Base-by-base conservation (phyloP, 2,888 invertebrate genomes). In the Eupithecia inturbata region DNA sequence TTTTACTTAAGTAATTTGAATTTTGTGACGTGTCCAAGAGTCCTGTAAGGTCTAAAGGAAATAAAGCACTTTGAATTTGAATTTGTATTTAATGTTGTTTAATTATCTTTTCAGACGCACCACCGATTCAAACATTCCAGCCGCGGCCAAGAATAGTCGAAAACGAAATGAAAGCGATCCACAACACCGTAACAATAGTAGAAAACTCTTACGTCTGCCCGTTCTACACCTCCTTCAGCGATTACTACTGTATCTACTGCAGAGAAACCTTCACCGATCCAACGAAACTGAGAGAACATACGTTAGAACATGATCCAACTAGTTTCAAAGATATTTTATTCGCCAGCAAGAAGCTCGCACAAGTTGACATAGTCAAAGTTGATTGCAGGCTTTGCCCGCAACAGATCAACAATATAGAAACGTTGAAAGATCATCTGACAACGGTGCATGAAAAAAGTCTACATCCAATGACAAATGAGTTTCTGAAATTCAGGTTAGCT, bases 161-260 rank as follows among this genome's bases (percentile, higher is more conserved):
- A 68, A 80, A 79, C 0, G 89, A 90, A n/a, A 77, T 82, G 6
- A 88, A 87, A 76, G 76, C 83, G 0, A 85, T 85, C 39, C 80
- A 81, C 0, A 92, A 93, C 77, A 85, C 89, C 0, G 80, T 87
- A 0, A 84, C 84, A 0, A 81, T 93, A 19, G 89, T 93, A 0
- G 91, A 92, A 66, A 89, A 88, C 70, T 92, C 93, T 0, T 92
- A 84, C 63, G 91, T 89, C 0, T 92, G 92, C 60, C 93, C 93
- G 0, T 93, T 93, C 76, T 88, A 88, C 49, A 89, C 90, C 0
- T 89, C 89, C 0, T 92, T 89, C 76, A 92, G 92, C 68, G 91
- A 92, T 64, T 91, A 88, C 74, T 86, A 84, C 76, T 91, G 91
- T 68, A 86, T 91, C 1, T 93, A 91, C 77, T 93, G 93, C 71